Conservation (phyloP, 2,888 invertebrate genomes). For the Idaea straminata region DNA sequence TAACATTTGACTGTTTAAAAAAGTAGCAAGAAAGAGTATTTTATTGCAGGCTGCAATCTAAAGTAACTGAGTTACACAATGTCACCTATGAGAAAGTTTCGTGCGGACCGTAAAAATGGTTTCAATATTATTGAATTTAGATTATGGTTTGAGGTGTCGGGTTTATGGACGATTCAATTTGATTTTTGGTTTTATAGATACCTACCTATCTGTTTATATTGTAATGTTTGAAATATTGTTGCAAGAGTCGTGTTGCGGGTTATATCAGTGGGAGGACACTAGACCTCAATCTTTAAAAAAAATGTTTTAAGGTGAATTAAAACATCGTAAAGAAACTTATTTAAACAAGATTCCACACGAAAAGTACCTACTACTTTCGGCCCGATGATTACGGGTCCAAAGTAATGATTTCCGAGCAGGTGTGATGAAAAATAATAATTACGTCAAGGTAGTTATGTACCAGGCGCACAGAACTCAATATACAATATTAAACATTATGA, state of each 20-base stretch:
- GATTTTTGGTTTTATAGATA: conserved; percentile 14
- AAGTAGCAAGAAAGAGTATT: conserved; percentile 26
- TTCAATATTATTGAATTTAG: conserved; percentile 26
- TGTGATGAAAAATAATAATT: no score
- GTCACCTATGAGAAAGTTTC: conserved; percentile 30
- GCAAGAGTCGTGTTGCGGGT: background rate
- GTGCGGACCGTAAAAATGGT: conserved; percentile 26
- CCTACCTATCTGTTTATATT: background rate
- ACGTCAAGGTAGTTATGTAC: no score
- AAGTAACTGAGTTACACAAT: conserved; percentile 27
- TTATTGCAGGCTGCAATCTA: conserved; percentile 55
- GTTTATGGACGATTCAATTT: background rate
- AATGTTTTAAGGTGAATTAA: no score
- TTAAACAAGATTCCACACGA: no score
- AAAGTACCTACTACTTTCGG: no score
- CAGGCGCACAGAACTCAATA: no score
- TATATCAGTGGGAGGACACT: no score
- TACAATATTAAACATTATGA: no score
- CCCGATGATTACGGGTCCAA: no score
- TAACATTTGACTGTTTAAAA: conserved; percentile 8
- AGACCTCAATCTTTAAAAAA: no score
- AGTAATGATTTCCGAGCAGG: no score
- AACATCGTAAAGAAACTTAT: no score
- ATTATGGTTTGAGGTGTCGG: conserved; percentile 17
- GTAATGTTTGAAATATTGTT: background rate